phyloP scores from a whole-genome alignment of 2,888 invertebrate species.

The Phaonia tiefii region DNA sequence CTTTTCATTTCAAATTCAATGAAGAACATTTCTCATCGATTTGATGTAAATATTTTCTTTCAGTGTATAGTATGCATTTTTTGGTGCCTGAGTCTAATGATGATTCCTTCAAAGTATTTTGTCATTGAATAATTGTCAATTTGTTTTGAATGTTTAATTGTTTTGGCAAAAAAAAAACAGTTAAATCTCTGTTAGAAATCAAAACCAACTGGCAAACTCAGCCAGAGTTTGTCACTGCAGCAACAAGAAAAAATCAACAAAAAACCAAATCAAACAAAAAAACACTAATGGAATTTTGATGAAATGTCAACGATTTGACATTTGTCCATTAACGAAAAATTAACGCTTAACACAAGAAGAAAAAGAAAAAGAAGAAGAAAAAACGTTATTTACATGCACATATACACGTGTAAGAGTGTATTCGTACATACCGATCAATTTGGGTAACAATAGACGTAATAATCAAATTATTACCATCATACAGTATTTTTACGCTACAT shows the following conservation, averaged over 20 bases:
- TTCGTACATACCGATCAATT: no score
- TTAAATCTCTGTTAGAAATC: conserved; percentile 62
- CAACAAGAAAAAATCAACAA: neutral
- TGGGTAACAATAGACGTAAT: conserved; percentile 24
- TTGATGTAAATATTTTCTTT: no score
- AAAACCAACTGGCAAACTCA: conserved; percentile 37
- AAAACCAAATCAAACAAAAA: conserved; percentile 34
- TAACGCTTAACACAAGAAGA: conserved; percentile 57
- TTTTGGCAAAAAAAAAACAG: conserved; percentile 17
- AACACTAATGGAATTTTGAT: conserved; percentile 64
- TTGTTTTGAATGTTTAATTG: conserved; percentile 58
- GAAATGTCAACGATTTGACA: conserved; percentile 63
- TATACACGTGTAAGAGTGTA: no score
- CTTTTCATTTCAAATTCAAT: no score
- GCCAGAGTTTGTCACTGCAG: conserved; percentile 50
- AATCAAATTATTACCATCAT: conserved; percentile 51
- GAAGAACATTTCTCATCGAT: no score
- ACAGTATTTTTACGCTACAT: neutral
- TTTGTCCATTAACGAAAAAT: conserved; percentile 63
- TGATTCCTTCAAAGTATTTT: no score
- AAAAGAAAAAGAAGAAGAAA: neutral
- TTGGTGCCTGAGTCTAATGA: no score
- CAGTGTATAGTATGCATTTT: no score
- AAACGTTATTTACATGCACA: neutral
- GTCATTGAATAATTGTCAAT: conserved; percentile 62